These are phyloP conservation scores for Misgurnus mizolepis DNA, from an alignment of 2,113 vertebrate species.

Conservation along the genomic window DNA sequence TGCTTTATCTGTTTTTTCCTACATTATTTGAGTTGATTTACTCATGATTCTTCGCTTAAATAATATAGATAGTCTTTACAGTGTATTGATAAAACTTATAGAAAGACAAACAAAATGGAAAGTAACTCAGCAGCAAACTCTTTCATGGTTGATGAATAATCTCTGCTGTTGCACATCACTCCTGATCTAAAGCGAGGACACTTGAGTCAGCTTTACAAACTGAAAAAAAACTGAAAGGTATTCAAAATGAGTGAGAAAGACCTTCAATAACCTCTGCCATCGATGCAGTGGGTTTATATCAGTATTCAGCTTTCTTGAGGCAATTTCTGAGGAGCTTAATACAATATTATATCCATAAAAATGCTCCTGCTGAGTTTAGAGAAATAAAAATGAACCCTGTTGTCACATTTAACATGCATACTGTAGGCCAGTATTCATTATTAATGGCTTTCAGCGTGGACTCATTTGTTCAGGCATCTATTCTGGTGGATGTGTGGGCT, in stretches of 20 bases:
- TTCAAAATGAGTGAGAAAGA: background rate
- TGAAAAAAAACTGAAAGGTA: background rate
- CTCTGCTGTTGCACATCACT: background rate
- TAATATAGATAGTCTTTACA: too few relatives aligned
- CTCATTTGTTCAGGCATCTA: conserved; percentile 37
- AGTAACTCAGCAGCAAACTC: too few relatives aligned
- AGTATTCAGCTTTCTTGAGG: background rate
- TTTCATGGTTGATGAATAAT: background rate
- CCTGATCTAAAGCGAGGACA: background rate
- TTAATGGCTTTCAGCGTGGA: conserved; percentile 38
- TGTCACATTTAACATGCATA: background rate
- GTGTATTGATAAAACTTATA: too few relatives aligned
- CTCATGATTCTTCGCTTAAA: too few relatives aligned
- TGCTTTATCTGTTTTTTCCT: too few relatives aligned
- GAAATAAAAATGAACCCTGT: background rate
- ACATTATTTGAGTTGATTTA: too few relatives aligned
- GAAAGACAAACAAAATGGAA: too few relatives aligned
- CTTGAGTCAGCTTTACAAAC: background rate
- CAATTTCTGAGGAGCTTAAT: background rate
- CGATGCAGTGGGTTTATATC: background rate
- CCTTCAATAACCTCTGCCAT: background rate
- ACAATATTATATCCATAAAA: background rate
- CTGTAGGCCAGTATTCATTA: conserved; percentile 7
- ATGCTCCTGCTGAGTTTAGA: background rate
- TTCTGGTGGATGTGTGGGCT: conserved; percentile 61